Evolutionary conservation across 2,113 vertebrate species (phyloP).

Genomic region (Uria lomvia): DNA sequence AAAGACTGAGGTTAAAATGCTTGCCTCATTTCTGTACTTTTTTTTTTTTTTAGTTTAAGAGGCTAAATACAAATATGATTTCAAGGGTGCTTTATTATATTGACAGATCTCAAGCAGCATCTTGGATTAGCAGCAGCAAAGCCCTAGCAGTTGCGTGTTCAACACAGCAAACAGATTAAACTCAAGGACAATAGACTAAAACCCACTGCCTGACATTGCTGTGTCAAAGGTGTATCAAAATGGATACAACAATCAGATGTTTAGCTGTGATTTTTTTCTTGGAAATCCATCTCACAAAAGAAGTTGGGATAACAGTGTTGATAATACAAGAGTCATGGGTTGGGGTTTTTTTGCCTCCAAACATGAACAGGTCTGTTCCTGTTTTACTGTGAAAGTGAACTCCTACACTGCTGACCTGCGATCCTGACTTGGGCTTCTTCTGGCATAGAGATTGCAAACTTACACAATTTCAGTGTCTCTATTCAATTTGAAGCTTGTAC

Average conservation of each 20-base stretch:
- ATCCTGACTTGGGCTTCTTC: background rate
- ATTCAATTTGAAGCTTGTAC: background rate
- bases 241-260: background rate
- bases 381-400: background rate
- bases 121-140: background rate
- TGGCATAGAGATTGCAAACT: background rate
- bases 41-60: background rate
- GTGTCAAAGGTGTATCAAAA: background rate
- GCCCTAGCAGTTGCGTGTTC: background rate
- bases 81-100: background rate
- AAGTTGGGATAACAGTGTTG: background rate
- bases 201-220: fast-evolving
- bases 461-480: background rate
- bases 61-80: background rate
- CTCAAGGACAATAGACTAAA: background rate
- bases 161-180: background rate
- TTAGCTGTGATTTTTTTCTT: background rate
- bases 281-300: background rate
- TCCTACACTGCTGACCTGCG: background rate
- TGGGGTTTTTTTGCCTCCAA: background rate
- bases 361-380: background rate
- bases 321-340: background rate
- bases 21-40: background rate
- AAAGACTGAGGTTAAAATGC: background rate
- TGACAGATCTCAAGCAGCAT: background rate